Evolutionary conservation across 2,797 vertebrate species (phyloP), one percentile per base, ranked within the genome.

Genomic region (Halcyon badia): DNA sequence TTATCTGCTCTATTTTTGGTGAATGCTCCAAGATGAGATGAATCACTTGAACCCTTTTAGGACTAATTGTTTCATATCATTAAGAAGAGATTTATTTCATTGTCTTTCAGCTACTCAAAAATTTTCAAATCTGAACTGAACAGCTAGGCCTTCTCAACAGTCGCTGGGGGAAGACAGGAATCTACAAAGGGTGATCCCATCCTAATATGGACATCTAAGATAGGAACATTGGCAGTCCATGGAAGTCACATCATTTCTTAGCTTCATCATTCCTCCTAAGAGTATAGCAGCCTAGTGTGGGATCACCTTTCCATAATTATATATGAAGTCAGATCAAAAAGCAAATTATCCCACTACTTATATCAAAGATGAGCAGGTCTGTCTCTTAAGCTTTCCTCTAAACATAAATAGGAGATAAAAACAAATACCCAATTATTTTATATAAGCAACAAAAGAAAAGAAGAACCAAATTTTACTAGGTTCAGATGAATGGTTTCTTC

Each of bases 31-130:
- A 52, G 42, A 46, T 16, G 7, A 68, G 20, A 61, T 58, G 6
- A 65, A 60, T 25, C 28, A 44, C 56, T 26, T 44, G 18, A 82
- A 44, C 8, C 17, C 30, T 78, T 83, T 52, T 44, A 87, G 71
- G 30, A 68, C 0, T 28, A 12, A 49, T 35, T 77, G 42, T 41
- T 93, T 68, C 49, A 68, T 62, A 41, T 25, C 21, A 28, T 11
- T 62, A 37, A 78, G n/a, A 14, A 35, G 21, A 46, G 42, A 46
- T 46, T 33, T 61, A 49, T 46, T 56, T 57, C 56, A n/a, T 26
- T n/a, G 8, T 28, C 66, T 90, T 90, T 73, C 22, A 24, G 30
- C n/a, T 78, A 64, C 72, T 62, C 22, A 58, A 73, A 82, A 79
- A 69, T 64, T 46, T 68, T 41, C 16, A 62, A 28, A 64, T 12